These are phyloP conservation scores for Coccyzus lansbergi DNA, from an alignment of 2,797 vertebrate genomes.

Conservation along the genomic window DNA sequence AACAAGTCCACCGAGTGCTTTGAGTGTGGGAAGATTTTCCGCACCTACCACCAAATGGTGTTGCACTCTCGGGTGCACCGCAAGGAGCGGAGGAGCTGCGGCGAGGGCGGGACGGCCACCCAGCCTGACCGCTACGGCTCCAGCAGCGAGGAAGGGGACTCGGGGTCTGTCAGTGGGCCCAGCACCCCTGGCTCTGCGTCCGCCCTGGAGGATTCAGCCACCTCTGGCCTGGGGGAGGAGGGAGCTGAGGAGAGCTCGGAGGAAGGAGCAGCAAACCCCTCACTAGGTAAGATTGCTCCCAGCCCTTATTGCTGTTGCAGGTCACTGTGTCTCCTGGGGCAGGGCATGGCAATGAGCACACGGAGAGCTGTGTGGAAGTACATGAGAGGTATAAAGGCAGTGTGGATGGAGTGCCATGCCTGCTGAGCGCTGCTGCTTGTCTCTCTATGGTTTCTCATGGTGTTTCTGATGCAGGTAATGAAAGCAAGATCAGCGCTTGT, in stretches of 20 bases:
- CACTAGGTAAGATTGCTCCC: conserved; percentile 70
- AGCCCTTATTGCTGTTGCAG: neutral
- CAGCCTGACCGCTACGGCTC: conserved; percentile 82
- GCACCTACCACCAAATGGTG: conserved; percentile 93
- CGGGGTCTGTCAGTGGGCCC: conserved; percentile 84
- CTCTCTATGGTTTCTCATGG: neutral
- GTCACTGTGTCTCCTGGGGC: accelerated
- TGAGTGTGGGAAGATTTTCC: conserved; percentile 94
- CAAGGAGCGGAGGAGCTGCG: conserved; percentile 73
- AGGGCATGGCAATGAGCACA: accelerated
- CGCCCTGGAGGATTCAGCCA: conserved; percentile 73
- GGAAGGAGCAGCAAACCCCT: conserved; percentile 75
- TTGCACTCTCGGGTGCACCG: conserved; percentile 92
- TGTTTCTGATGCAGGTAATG: neutral
- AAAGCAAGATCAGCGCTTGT: accelerated
- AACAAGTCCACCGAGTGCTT: conserved; percentile 91
- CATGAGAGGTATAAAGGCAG: neutral
- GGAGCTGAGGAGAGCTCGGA: conserved; percentile 83
- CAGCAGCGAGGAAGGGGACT: conserved; percentile 89
- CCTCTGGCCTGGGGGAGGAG: conserved; percentile 80
- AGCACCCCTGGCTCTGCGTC: conserved; percentile 89
- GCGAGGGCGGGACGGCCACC: conserved; percentile 35
- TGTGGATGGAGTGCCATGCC: neutral
- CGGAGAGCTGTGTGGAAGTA: neutral
- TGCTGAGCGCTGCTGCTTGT: accelerated